Evolutionary conservation across 1,140 invertebrate genomes (phyloP).

Genomic region (Luehdorfia chinensis): DNA sequence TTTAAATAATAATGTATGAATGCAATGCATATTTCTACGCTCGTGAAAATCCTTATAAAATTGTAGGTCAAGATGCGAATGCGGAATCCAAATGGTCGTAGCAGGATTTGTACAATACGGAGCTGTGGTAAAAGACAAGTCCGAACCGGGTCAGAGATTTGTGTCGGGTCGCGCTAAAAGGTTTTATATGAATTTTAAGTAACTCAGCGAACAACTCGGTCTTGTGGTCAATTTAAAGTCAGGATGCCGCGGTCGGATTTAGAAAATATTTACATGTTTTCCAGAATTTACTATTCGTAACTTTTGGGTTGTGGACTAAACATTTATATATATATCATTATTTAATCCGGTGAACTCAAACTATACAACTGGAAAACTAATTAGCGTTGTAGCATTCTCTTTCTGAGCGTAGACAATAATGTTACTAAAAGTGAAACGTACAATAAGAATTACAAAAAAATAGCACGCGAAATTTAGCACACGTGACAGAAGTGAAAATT

Average conservation of each 20-base stretch:
- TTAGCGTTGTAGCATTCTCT: too few species aligned
- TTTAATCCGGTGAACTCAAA: too few species aligned
- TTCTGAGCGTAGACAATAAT: too few species aligned
- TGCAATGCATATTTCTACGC: slow-evolving; percentile 26
- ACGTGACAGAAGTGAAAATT: too few species aligned
- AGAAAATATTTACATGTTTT: slow-evolving; percentile 11
- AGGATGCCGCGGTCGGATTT: slow-evolving; percentile 2
- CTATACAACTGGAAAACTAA: too few species aligned
- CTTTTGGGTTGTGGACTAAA: too few species aligned
- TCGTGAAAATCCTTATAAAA: slow-evolving; percentile 26
- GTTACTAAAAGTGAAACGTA: too few species aligned
- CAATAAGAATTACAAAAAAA: too few species aligned
- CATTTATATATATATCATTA: too few species aligned
- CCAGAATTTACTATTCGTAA: too few species aligned
- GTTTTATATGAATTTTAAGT: slow-evolving; percentile 37
- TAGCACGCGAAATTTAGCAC: too few species aligned
- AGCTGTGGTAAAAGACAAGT: slow-evolving; percentile 26
- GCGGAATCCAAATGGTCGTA: slow-evolving; percentile 26
- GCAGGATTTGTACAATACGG: slow-evolving; percentile 31
- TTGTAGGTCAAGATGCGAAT: slow-evolving; percentile 33
- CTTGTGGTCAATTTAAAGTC: slow-evolving; percentile 17
- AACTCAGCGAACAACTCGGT: slow-evolving; percentile 9
- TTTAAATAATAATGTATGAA: too few species aligned
- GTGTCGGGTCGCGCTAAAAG: slow-evolving; percentile 29
- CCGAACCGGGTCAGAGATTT: slow-evolving; percentile 28